These are phyloP conservation scores for Contarinia nasturtii DNA, from an alignment of 1,140 invertebrate species.

Conservation along the genomic window DNA sequence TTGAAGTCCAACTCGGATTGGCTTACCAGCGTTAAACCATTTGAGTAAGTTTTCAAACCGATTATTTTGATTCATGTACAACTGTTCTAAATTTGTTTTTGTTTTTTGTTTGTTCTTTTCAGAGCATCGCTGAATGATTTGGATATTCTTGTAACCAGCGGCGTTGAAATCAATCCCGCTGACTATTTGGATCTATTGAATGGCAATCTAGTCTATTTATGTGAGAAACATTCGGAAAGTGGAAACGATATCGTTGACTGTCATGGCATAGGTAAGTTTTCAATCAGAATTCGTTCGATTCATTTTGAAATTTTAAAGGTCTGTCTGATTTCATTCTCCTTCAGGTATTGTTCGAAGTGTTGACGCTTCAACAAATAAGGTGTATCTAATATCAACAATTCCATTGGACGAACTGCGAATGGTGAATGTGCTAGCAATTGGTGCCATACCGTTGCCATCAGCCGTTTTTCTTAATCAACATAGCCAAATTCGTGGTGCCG, in stretches of 20 bases:
- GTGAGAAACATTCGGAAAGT: constrained; percentile 3
- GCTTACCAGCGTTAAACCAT: constrained; percentile 5
- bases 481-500: constrained; percentile 6
- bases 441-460: constrained; percentile 14
- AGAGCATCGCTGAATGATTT: constrained; percentile 8
- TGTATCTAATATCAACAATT: constrained; percentile 15
- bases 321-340: constrained; percentile 1
- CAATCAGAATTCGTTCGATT: neutral
- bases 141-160: constrained; percentile 7
- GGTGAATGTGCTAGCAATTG: constrained; percentile 13
- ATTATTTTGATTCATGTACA: no score
- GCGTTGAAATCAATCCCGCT: constrained; percentile 3
- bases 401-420: constrained; percentile 3
- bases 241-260: constrained; percentile 8
- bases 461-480: constrained; percentile 16
- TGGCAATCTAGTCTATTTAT: constrained; percentile 19
- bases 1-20: constrained; percentile 11
- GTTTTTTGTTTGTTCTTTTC: constrained; percentile 2
- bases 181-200: constrained; percentile 13
- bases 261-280: constrained; percentile 15
- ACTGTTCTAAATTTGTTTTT: neutral
- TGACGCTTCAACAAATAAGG: constrained; percentile 7
- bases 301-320: neutral
- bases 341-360: constrained; percentile 18
- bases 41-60: constrained; percentile 1